These are phyloP conservation scores for Osmoderma eremita DNA, from an alignment of 2,888 invertebrate species.

Conservation along the genomic window DNA sequence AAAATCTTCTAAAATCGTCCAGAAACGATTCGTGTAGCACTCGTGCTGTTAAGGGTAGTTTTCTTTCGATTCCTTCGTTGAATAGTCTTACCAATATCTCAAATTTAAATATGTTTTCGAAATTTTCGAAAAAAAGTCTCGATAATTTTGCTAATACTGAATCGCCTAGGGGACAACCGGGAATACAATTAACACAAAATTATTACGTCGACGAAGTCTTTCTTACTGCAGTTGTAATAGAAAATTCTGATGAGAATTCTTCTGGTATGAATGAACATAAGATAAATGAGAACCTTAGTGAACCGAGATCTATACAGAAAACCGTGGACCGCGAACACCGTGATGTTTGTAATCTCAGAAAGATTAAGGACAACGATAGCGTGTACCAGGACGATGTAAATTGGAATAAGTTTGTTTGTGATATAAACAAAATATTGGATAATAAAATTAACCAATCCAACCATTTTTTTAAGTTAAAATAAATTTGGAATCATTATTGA, in stretches of 20 bases:
- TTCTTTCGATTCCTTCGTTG: constrained; percentile 12
- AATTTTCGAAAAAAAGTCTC: constrained; percentile 4
- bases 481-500: background rate
- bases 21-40: background rate
- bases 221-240: background rate
- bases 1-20: background rate
- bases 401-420: constrained; percentile 65
- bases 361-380: constrained; percentile 5
- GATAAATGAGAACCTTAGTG: background rate
- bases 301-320: constrained; percentile 25
- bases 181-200: constrained; percentile 37
- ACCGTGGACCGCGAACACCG: constrained; percentile 15
- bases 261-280: background rate
- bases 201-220: constrained; percentile 34
- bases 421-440: constrained; percentile 65
- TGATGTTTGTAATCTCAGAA: constrained; percentile 22
- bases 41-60: background rate
- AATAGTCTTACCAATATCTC: constrained; percentile 26
- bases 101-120: constrained; percentile 17
- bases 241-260: background rate
- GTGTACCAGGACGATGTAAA: constrained; percentile 61
- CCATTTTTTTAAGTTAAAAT: constrained; percentile 50
- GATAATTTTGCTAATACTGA: background rate
- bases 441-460: constrained; percentile 65
- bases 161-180: background rate